Conservation (phyloP, 2,888 invertebrate genomes). For the Lepidochitona cinerea region DNA sequence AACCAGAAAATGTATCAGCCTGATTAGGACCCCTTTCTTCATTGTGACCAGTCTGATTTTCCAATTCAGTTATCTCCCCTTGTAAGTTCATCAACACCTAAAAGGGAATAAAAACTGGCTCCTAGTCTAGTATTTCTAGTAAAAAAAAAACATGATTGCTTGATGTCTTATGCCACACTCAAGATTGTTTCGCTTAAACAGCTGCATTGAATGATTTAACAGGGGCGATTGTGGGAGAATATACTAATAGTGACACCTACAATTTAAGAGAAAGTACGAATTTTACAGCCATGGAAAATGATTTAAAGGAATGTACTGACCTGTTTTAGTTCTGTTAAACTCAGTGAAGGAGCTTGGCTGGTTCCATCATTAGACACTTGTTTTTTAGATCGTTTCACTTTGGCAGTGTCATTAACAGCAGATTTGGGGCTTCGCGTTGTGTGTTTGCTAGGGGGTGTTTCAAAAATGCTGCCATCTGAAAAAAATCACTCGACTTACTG, state of each 20-base stretch:
- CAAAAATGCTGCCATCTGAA: conserved; percentile 24
- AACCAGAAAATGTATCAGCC: conserved; percentile 59
- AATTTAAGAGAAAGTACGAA: not conserved
- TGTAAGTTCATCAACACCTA: conserved; percentile 59
- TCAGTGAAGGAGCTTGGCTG: conserved; percentile 29
- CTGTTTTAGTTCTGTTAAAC: conserved; percentile 55
- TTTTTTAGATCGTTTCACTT: conserved; percentile 43
- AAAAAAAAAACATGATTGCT: too few relatives aligned
- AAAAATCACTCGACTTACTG: not conserved
- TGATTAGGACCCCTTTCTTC: conserved; percentile 21
- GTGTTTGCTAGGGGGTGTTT: conserved; percentile 45
- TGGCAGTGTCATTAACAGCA: conserved; percentile 63
- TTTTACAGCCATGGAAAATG: not conserved
- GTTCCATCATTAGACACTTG: not conserved
- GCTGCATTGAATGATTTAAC: too few relatives aligned
- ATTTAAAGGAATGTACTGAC: conserved; percentile 25
- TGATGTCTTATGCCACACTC: too few relatives aligned
- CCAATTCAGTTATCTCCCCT: conserved; percentile 57
- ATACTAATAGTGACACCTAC: too few relatives aligned
- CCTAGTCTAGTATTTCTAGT: too few relatives aligned
- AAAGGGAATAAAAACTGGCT: too few relatives aligned
- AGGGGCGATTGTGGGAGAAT: too few relatives aligned
- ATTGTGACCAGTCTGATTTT: conserved; percentile 54
- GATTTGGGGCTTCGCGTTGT: conserved; percentile 45
- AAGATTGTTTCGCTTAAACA: too few relatives aligned